Evolutionary conservation across 2,113 vertebrate genomes (phyloP).

Genomic region (Sula dactylatra): DNA sequence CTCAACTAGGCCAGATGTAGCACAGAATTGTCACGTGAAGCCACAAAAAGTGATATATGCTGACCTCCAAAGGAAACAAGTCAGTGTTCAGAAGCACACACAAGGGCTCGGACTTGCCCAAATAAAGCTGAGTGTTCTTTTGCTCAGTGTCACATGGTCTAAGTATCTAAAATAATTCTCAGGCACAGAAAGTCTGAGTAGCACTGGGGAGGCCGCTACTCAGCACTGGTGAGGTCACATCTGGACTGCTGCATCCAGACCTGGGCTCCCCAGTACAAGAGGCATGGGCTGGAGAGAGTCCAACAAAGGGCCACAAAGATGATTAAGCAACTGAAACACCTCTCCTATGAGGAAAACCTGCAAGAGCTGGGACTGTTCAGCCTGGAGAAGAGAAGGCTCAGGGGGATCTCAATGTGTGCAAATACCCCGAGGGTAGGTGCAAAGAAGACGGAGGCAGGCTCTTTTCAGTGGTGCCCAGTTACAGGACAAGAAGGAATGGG

Average conservation of each 20-base stretch:
- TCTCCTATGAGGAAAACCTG: not conserved
- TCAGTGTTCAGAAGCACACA: not conserved
- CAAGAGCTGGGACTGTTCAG: not conserved
- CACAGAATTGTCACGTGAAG: not conserved
- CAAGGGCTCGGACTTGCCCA: not conserved
- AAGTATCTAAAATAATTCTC: not conserved
- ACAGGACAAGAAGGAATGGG: not conserved
- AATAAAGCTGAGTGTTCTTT: not conserved
- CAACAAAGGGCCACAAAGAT: not conserved
- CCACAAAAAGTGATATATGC: not conserved
- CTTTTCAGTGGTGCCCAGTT: not conserved
- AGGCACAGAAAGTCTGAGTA: not conserved
- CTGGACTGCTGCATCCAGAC: not conserved
- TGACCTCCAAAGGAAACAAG: not conserved
- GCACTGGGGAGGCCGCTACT: not conserved
- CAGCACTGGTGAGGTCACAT: not conserved
- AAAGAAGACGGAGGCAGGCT: not conserved
- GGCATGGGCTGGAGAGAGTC: not conserved
- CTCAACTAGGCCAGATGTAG: not conserved
- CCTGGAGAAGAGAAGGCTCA: not conserved
- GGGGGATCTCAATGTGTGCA: not conserved
- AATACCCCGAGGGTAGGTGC: accelerated
- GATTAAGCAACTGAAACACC: not conserved
- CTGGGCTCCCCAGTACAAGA: not conserved
- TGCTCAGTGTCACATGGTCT: not conserved